Evolutionary conservation across 1,140 invertebrate genomes (phyloP).

Genomic region (Bombyx mandarina): DNA sequence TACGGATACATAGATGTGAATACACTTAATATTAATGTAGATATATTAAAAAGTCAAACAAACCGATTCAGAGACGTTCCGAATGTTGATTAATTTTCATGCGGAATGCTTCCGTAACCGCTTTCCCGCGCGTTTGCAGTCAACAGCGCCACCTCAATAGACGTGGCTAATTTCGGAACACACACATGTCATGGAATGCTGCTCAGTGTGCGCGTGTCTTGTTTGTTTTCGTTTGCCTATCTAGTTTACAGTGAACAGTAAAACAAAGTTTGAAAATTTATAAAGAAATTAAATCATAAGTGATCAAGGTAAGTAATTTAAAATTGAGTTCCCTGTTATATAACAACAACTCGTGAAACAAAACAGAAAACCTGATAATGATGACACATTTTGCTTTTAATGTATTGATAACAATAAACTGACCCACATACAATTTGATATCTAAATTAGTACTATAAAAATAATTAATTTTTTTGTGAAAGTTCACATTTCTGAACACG

Average conservation of each 20-base stretch:
- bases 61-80: background rate
- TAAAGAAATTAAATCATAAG: conserved; percentile 14
- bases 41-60: no score
- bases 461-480: no score
- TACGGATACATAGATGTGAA: no score
- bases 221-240: conserved; percentile 31
- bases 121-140: conserved; percentile 1
- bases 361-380: conserved; percentile 18
- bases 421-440: no score
- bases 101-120: background rate
- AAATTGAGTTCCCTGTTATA: conserved; percentile 32
- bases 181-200: conserved; percentile 29
- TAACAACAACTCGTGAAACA: conserved; percentile 25
- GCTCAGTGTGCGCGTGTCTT: conserved; percentile 31
- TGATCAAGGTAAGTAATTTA: conserved; percentile 40
- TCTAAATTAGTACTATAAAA: no score
- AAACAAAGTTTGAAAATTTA: conserved; percentile 15
- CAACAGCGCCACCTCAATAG: conserved; percentile 15
- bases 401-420: no score
- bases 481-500: no score
- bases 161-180: conserved; percentile 26
- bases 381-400: conserved; percentile 5
- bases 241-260: conserved; percentile 6
- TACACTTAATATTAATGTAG: no score
- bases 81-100: background rate